Evolutionary conservation across 35 echinoderm and acorn worm genomes (phyloP), one percentile per base, ranked within the genome.

Genomic region (Lytechinus pictus): DNA sequence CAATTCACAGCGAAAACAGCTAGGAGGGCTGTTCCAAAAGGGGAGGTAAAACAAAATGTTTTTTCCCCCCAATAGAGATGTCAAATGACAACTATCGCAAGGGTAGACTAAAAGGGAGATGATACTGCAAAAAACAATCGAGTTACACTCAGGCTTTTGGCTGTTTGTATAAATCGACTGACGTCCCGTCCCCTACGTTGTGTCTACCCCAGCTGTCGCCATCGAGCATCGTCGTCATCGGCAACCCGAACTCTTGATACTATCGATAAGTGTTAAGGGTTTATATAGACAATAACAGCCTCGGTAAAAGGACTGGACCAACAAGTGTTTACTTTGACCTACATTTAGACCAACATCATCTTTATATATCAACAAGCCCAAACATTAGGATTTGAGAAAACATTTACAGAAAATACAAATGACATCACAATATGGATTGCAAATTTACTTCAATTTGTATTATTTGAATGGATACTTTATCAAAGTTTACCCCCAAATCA

Each of bases 41-140:
- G 66, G 66, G 66, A n/a, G 19, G 14, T 79, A 79, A 79, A 79
- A 79, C 66, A 79, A 79, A 79, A n/a, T 79, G 66, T 79, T 79
- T 71, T 60, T 6, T 24, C 19, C 21, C 66, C 66, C 66, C 16
- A 24, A 79, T 24, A 79, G 66, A 79, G 66, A 24, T 79, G 16
- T 24, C n/a, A 14, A 79, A 79, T 24, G 66, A 79, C 66, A 79
- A 79, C 66, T 79, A 79, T 79, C 19, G 66, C 66, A 79, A n/a
- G 66, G 21, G 16, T 79, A 79, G 66, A 16, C 19, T 79, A 16
- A 79, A 79, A 79, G 3, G 66, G 14, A 24, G 66, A 8, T 6
- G 66, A 79, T 79, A 79, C 19, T 79, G 19, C 66, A 79, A 7
- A 79, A 19, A 79, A 79, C 66, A 79, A 79, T 79, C 2, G 14